Conservation (phyloP, 2,888 invertebrate species). For the Piscicola geometra region DNA sequence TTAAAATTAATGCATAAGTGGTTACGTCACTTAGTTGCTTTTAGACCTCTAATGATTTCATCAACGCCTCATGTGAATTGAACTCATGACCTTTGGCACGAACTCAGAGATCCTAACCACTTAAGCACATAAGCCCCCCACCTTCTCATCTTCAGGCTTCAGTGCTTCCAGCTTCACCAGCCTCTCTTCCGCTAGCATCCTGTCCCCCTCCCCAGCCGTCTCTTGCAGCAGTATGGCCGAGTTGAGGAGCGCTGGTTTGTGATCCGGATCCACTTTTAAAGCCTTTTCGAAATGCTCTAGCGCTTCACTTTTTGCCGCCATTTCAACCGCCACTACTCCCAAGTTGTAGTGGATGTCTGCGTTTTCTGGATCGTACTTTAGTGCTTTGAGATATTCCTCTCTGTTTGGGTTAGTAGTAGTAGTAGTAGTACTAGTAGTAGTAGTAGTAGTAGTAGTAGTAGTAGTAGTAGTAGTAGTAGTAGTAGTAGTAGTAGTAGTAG, state of each 20-base stretch:
- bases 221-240: slow-evolving; percentile 91
- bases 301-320: slow-evolving; percentile 84
- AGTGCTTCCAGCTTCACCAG: slow-evolving; percentile 74
- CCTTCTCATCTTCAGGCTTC: slow-evolving; percentile 73
- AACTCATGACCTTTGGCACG: too few species aligned
- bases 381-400: slow-evolving; percentile 86
- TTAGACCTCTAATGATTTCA: too few species aligned
- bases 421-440: neutral
- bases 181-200: slow-evolving; percentile 60
- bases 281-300: slow-evolving; percentile 84
- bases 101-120: too few species aligned
- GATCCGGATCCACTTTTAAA: slow-evolving; percentile 83
- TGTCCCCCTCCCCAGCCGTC: slow-evolving; percentile 71
- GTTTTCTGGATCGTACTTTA: slow-evolving; percentile 70
- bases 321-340: slow-evolving; percentile 87
- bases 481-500: neutral
- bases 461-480: neutral
- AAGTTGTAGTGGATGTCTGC: slow-evolving; percentile 60
- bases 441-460: neutral
- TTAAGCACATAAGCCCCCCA: too few species aligned
- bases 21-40: too few species aligned
- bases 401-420: slow-evolving; percentile 65
- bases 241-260: slow-evolving; percentile 84
- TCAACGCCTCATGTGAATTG: too few species aligned
- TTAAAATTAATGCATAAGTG: too few species aligned